Base-by-base conservation (phyloP, 2,888 invertebrate genomes). In the Molanna angustata region DNA sequence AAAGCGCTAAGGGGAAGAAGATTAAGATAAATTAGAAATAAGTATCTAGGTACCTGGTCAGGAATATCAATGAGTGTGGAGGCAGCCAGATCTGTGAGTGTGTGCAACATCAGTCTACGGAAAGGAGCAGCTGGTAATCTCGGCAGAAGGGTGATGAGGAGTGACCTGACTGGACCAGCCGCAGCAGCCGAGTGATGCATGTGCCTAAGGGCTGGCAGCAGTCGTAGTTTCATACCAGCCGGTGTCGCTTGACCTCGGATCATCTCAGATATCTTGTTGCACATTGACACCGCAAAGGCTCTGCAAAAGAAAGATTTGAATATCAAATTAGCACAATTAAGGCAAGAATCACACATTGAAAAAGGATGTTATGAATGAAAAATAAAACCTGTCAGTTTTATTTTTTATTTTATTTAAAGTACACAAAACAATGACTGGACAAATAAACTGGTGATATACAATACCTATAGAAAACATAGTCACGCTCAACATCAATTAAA, bases 251-350 rank as follows among this genome's bases (percentile, higher is more conserved):
- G 84, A 33, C 93, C 90, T 66, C 91, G 88, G 61, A 97, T 94
- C 94, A 96, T 96, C 61, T 93, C 90, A 0, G 94, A 90, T 48
- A 98, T 85, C 70, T 95, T 95, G 61, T 91, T 91, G 67, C 94
- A 95, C 86, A 97, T 94, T 53, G 92, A 92, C 17, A 92, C 87
- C 1, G 96, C 94, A 80, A 97, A 97, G n/a, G 90, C 83, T 69
- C 91, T 91, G 68, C 16, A 74, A 77, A 41, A 58, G 31, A n/a
- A 44, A 1, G 18, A 9, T 18, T 39, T 18, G 31, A 52, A 44
- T 53, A 17, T 11, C 4, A 33, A 33, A 3, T 13, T 33, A 33
- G 11, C 4, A 33, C 14, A 33, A 33, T 4, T 33, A 33, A 33
- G 33, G 4, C 13, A 35, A 35, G 4, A n/a, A n/a, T n/a, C n/a